A percentile compares a stretch with the other conserved stretches of the same genome.
Conservation (phyloP, 2,797 vertebrate genomes). For the Darevskia mixta region DNA sequence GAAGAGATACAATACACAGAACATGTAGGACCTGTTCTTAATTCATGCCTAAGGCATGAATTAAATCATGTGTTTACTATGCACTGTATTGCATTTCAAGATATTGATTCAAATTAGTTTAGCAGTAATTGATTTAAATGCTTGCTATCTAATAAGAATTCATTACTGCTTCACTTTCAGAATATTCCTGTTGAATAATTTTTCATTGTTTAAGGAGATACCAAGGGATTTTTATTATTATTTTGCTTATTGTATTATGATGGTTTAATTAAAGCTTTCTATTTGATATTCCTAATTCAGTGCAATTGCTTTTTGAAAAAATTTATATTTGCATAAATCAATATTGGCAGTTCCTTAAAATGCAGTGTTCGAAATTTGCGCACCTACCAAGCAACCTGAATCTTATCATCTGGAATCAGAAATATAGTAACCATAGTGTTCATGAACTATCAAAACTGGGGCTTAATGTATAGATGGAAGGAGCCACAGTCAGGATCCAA, state of each 20-base stretch:
- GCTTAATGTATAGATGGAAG: too few species aligned
- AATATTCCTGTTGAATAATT: conserved; percentile 46
- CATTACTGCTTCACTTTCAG: conserved; percentile 38
- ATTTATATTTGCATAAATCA: conserved; percentile 4
- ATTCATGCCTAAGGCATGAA: background rate
- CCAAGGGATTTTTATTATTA: fast-evolving
- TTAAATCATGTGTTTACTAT: background rate
- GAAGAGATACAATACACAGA: background rate
- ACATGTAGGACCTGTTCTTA: too few species aligned
- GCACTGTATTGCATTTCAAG: background rate
- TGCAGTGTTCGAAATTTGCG: background rate
- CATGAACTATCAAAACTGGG: background rate
- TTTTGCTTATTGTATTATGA: background rate
- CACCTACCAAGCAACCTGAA: background rate
- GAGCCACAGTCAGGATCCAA: background rate
- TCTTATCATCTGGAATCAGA: background rate
- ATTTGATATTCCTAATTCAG: conserved; percentile 35
- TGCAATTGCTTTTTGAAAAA: conserved; percentile 27
- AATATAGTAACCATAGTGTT: too few species aligned
- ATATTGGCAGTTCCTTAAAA: background rate
- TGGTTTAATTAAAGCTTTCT: conserved; percentile 31
- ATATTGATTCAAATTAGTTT: conserved; percentile 38
- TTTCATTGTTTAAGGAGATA: conserved; percentile 18
- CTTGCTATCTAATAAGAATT: conserved; percentile 39
- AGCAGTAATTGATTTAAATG: conserved; percentile 35